Conservation (phyloP, 2,113 vertebrate genomes). For the Semicossyphus pulcher region DNA sequence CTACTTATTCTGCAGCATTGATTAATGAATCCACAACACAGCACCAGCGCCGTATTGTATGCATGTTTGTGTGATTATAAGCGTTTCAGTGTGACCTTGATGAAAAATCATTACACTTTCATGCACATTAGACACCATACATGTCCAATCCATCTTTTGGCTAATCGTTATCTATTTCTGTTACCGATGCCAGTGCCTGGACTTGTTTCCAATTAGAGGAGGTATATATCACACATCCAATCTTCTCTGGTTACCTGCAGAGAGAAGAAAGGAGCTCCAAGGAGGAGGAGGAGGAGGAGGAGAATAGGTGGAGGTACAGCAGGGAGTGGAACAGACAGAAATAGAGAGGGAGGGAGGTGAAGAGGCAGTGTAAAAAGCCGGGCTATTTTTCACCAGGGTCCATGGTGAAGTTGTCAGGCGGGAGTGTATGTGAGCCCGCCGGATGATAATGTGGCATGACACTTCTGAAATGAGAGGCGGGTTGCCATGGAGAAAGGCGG, state of each 20-base stretch:
- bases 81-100: conserved; percentile 65
- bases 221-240: conserved; percentile 71
- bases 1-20: conserved; percentile 32
- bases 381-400: conserved; percentile 87
- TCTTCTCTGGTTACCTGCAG: conserved; percentile 61
- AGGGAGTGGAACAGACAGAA: conserved; percentile 59
- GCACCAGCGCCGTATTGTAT: conserved; percentile 29
- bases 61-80: conserved; percentile 60
- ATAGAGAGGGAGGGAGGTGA: conserved; percentile 58
- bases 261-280: conserved; percentile 48
- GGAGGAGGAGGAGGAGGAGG: conserved; percentile 13
- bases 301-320: conserved; percentile 61
- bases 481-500: conserved; percentile 97
- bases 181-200: conserved; percentile 42
- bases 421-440: conserved; percentile 91
- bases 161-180: conserved; percentile 64
- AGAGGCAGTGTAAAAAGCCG: conserved; percentile 53
- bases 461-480: conserved; percentile 99
- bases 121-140: conserved; percentile 67
- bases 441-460: conserved; percentile 99
- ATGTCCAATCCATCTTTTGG: conserved; percentile 67
- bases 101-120: conserved; percentile 72
- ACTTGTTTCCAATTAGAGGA: conserved; percentile 71
- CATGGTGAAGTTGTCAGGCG: conserved; percentile 94
- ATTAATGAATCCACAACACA: conserved; percentile 62